A percentile compares a stretch with the other conserved stretches of the same genome.
Evolutionary conservation across 2,113 vertebrate species (phyloP).

Genomic region (Percopsis transmontana): DNA sequence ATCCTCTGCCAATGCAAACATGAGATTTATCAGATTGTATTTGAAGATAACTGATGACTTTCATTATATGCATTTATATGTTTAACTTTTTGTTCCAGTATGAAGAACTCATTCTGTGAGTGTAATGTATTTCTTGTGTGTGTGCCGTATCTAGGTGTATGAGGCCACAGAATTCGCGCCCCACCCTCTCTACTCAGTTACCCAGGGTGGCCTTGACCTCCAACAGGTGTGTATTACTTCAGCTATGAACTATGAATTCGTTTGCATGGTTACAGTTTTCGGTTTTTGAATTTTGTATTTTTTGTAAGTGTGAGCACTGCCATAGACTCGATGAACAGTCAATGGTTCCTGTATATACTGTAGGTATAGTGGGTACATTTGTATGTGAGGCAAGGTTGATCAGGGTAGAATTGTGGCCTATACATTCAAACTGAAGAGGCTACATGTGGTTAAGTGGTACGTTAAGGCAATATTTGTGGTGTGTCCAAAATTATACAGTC

Average conservation of each 20-base stretch:
- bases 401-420: too few species aligned
- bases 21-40: not conserved
- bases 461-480: constrained; percentile 31
- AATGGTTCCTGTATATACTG: too few species aligned
- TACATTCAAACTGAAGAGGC: too few species aligned
- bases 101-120: not conserved
- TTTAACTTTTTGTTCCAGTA: not conserved
- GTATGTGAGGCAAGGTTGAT: too few species aligned
- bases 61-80: not conserved
- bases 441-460: constrained; percentile 18
- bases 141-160: constrained; percentile 61
- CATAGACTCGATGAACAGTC: too few species aligned
- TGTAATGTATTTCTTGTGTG: constrained; percentile 23
- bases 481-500: constrained; percentile 65
- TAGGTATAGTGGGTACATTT: too few species aligned
- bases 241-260: too few species aligned
- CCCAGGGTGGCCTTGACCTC: constrained; percentile 74
- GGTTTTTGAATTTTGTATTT: too few species aligned
- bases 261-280: too few species aligned
- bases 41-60: not conserved
- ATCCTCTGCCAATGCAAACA: constrained; percentile 4
- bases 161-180: constrained; percentile 73
- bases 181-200: constrained; percentile 73
- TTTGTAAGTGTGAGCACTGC: too few species aligned
- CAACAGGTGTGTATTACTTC: constrained; percentile 67